Evolutionary conservation across 2,797 vertebrate genomes (phyloP).

Genomic region (Tokudaia muenninki): DNA sequence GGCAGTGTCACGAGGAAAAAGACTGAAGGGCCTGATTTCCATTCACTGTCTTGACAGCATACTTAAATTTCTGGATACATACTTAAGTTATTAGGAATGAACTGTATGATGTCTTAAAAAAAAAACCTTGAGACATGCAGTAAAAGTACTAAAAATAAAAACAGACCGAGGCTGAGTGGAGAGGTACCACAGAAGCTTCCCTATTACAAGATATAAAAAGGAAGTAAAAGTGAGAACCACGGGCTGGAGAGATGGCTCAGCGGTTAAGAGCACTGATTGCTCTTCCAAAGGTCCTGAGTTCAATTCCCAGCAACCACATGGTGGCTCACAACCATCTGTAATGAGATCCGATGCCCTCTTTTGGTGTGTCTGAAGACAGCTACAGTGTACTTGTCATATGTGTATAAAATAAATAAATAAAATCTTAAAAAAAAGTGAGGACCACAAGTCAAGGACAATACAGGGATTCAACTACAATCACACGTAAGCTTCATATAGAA

Average conservation of each 20-base stretch:
- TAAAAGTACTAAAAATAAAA: neutral
- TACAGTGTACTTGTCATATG: no score
- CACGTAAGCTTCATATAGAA: neutral
- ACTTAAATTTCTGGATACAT: neutral
- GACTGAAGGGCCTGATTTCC: neutral
- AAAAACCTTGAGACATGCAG: neutral
- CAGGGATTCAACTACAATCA: neutral
- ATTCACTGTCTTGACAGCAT: neutral
- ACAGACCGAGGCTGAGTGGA: neutral
- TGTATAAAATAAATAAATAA: no score
- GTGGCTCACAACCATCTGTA: no score
- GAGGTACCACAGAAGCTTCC: neutral
- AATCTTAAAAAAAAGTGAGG: no score
- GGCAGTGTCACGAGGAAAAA: neutral
- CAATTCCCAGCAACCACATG: no score
- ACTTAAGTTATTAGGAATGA: neutral
- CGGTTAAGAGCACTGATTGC: no score
- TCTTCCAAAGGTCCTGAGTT: no score
- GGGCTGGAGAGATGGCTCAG: no score
- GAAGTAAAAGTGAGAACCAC: neutral
- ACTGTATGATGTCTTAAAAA: constrained; percentile 36
- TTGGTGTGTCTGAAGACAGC: no score
- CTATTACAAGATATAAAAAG: neutral
- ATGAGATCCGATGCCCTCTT: no score
- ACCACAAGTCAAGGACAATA: neutral